Evolutionary conservation across 2,888 invertebrate species (phyloP).

Genomic region (Tetragnatha montana): DNA sequence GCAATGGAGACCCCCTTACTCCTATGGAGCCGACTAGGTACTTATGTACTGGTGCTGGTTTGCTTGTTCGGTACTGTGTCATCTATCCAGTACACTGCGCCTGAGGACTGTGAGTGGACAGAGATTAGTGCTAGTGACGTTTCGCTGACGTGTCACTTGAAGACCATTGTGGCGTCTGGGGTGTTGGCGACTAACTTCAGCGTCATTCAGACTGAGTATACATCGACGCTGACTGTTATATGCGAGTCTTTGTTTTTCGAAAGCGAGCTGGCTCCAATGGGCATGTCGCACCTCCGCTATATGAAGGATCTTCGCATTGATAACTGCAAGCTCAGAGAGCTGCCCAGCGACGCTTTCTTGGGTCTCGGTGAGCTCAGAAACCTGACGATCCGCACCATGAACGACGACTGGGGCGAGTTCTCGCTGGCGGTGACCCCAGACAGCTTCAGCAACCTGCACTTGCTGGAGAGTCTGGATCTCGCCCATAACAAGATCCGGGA

Average conservation of each 20-base stretch:
- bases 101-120: constrained; percentile 67
- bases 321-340: constrained; percentile 81
- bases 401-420: constrained; percentile 86
- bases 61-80: not conserved
- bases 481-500: constrained; percentile 73
- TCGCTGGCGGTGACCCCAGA: constrained; percentile 73
- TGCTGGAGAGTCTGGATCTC: constrained; percentile 72
- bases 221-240: constrained; percentile 85
- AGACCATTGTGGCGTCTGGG: constrained; percentile 81
- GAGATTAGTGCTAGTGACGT: constrained; percentile 79
- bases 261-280: constrained; percentile 71
- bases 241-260: constrained; percentile 77
- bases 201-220: constrained; percentile 89
- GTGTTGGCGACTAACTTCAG: constrained; percentile 91
- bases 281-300: constrained; percentile 79
- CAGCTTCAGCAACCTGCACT: constrained; percentile 72
- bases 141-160: constrained; percentile 85
- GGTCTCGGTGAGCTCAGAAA: constrained; percentile 82
- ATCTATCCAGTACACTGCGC: constrained; percentile 53
- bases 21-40: not conserved
- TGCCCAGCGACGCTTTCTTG: constrained; percentile 78
- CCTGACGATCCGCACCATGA: constrained; percentile 84
- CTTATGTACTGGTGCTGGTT: constrained; percentile 12
- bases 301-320: constrained; percentile 85
- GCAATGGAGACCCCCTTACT: constrained; percentile 4